phyloP scores from a whole-genome alignment of 1,140 invertebrate species.

The Zaprionus camerounensis region DNA sequence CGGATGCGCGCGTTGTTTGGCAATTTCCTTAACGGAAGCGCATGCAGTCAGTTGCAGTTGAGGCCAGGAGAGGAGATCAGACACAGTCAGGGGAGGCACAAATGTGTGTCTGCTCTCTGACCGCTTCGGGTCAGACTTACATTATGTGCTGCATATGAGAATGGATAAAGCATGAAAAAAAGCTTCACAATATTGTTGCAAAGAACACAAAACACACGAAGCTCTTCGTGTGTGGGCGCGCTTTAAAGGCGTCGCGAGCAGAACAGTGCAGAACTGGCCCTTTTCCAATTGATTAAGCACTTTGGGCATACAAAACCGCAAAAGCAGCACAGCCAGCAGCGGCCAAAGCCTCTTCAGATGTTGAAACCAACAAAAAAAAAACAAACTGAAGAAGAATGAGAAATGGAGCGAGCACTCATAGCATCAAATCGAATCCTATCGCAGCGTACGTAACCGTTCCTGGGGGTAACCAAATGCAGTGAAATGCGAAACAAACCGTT shows the following conservation, averaged over 20 bases:
- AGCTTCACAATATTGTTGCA: slow-evolving; percentile 44
- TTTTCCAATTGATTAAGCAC: slow-evolving; percentile 69
- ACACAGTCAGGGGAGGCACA: slow-evolving; percentile 9
- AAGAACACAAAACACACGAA: slow-evolving; percentile 43
- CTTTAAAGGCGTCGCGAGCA: slow-evolving; percentile 39
- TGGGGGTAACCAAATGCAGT: slow-evolving; percentile 46
- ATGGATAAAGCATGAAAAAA: background rate
- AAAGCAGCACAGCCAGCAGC: slow-evolving; percentile 10
- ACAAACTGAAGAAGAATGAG: background rate
- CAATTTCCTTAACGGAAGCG: slow-evolving; percentile 80
- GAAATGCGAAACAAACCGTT: slow-evolving; percentile 45
- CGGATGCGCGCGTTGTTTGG: slow-evolving; percentile 80
- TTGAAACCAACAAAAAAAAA: slow-evolving; percentile 20
- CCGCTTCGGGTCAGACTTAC: slow-evolving; percentile 27
- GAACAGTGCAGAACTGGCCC: slow-evolving; percentile 15
- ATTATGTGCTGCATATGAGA: slow-evolving; percentile 6
- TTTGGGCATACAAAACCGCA: slow-evolving; percentile 46
- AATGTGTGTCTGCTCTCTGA: slow-evolving; percentile 31
- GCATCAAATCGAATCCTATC: slow-evolving; percentile 35
- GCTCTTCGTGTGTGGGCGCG: slow-evolving; percentile 4
- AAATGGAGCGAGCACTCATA: slow-evolving; percentile 9
- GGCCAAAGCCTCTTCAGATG: slow-evolving; percentile 14
- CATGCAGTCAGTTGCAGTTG: slow-evolving; percentile 67
- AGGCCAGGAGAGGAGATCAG: slow-evolving; percentile 45
- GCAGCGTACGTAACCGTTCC: slow-evolving; percentile 4